phyloP scores from a whole-genome alignment of 2,113 vertebrate species.

The Peromyscus maniculatus region DNA sequence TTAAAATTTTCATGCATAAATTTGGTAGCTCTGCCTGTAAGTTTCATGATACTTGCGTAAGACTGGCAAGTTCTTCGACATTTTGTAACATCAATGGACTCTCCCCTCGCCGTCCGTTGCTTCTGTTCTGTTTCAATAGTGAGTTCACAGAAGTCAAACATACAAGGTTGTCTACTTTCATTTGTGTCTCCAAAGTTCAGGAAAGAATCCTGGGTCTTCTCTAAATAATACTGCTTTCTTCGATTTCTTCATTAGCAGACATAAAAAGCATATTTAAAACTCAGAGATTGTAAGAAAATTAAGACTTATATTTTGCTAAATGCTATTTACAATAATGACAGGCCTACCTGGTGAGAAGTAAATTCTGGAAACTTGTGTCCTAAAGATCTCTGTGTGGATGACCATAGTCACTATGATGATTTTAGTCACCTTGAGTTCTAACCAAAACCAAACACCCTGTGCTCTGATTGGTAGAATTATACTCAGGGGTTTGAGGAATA shows the following conservation, averaged over 20 bases:
- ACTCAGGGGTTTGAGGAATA: neutral
- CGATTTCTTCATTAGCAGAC: conserved; percentile 8
- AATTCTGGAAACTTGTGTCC: conserved; percentile 1
- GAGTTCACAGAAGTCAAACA: neutral
- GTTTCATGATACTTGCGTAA: neutral
- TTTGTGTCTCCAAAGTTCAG: neutral
- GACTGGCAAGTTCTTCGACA: neutral
- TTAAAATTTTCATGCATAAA: neutral
- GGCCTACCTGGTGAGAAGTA: neutral
- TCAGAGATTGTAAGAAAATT: neutral
- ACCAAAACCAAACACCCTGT: neutral
- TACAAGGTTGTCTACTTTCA: conserved; percentile 7
- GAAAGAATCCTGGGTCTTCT: neutral
- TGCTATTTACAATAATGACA: neutral
- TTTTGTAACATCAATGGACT: neutral
- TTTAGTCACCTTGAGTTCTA: conserved; percentile 40
- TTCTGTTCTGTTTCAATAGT: conserved; percentile 33
- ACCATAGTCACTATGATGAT: neutral
- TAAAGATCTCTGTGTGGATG: conserved; percentile 2
- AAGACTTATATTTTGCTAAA: conserved; percentile 44
- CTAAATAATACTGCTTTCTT: neutral
- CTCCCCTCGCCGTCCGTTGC: neutral
- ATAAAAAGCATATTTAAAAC: neutral
- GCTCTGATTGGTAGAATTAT: neutral
- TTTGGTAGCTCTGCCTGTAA: neutral